Conservation (phyloP, 2,113 vertebrate genomes). For the Cephalophus harveyi region DNA sequence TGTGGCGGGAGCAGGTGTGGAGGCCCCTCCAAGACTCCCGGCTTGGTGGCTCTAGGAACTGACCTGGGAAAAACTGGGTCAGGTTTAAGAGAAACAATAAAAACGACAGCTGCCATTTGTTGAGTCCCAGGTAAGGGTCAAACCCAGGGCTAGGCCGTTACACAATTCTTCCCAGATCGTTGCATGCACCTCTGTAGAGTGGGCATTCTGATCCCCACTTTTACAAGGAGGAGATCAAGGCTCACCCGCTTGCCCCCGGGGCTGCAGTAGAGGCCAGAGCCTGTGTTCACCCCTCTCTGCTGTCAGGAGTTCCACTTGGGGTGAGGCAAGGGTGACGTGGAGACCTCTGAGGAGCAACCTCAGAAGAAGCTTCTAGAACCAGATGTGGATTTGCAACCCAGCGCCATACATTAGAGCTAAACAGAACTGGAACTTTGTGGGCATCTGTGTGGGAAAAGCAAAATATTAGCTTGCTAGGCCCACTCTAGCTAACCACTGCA, state of each 20-base stretch:
- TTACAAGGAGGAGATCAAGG: not conserved
- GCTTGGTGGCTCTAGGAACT: too few species aligned
- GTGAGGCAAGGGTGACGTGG: not conserved
- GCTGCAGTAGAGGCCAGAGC: not conserved
- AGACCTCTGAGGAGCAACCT: not conserved
- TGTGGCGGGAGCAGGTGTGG: not conserved
- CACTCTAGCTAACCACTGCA: not conserved
- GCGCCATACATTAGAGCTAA: fast-evolving
- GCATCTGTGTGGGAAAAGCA: fast-evolving
- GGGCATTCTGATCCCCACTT: not conserved
- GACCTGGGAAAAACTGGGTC: not conserved
- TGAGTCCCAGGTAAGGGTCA: not conserved
- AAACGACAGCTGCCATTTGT: fast-evolving
- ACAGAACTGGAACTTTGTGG: not conserved
- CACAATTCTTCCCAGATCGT: not conserved
- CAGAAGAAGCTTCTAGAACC: not conserved
- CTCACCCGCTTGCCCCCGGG: fast-evolving
- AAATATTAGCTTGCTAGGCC: not conserved
- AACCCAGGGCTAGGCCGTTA: not conserved
- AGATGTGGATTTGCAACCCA: not conserved
- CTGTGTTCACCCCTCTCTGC: not conserved
- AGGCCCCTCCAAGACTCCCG: too few species aligned
- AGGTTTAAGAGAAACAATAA: not conserved
- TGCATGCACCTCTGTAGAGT: too few species aligned
- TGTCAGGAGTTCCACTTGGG: not conserved